A percentile compares a stretch with the other conserved stretches of the same genome.
Evolutionary conservation across 2,888 invertebrate species (phyloP).

Genomic region (Xestobium rufovillosum): DNA sequence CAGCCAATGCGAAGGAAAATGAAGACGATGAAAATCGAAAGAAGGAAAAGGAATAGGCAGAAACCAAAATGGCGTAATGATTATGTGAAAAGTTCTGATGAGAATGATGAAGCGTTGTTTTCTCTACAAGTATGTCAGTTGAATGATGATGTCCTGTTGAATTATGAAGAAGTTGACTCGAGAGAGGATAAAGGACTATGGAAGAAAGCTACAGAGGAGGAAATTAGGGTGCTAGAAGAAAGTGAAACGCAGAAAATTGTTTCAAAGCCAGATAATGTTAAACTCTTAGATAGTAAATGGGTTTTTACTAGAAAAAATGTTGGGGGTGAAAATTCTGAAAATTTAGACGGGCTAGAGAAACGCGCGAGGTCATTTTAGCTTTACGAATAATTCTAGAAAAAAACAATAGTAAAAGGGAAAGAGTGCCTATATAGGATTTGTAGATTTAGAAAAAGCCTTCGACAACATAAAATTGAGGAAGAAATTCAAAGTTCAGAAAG

Average conservation of each 20-base stretch:
- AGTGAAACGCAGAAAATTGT: conserved; percentile 11
- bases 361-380: no score
- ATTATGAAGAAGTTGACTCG: conserved; percentile 16
- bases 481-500: no score
- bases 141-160: conserved; percentile 12
- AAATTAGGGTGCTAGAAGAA: conserved; percentile 13
- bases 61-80: conserved; percentile 12
- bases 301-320: conserved; percentile 16
- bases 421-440: no score
- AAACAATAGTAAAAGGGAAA: no score
- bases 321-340: conserved; percentile 3
- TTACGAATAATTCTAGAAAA: no score
- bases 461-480: no score
- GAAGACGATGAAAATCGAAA: conserved; percentile 7
- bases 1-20: no score
- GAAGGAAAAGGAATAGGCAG: conserved; percentile 9
- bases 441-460: no score
- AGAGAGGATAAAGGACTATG: conserved; percentile 14
- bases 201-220: conserved; percentile 12
- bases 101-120: no score
- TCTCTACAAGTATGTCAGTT: conserved; percentile 5
- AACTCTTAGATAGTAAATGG: no score
- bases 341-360: no score
- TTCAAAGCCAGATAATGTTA: conserved; percentile 5
- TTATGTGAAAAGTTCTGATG: conserved; percentile 9